Conservation (phyloP, 92 coral and sea anemone genomes). For the Virgularia gustaviana region DNA sequence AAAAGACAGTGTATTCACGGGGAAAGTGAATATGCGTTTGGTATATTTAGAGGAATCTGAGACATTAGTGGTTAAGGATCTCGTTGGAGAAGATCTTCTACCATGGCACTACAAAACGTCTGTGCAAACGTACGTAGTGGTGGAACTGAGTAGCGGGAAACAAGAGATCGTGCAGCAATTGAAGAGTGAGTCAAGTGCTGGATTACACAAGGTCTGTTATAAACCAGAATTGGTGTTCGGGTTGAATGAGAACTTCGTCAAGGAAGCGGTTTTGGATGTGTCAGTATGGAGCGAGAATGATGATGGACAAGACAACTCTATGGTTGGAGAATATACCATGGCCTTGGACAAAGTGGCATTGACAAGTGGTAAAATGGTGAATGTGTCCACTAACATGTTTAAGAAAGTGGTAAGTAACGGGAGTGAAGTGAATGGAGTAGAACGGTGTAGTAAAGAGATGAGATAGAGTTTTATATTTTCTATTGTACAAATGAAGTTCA, state of each 20-base stretch:
- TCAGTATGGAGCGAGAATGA: slow-evolving; percentile 2
- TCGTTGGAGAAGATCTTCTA: slow-evolving; percentile 14
- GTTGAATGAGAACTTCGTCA: slow-evolving; percentile 5
- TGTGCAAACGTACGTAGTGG: not conserved
- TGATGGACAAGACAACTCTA: not conserved
- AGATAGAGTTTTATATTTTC: too few relatives aligned
- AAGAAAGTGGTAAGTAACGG: slow-evolving; percentile 24
- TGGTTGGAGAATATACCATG: slow-evolving; percentile 22
- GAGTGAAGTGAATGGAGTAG: too few relatives aligned
- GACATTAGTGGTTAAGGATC: not conserved
- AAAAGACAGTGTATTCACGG: slow-evolving; percentile 13
- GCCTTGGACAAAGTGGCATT: not conserved
- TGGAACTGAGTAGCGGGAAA: not conserved
- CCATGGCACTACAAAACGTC: slow-evolving; percentile 22
- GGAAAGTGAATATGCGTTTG: not conserved
- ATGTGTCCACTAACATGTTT: slow-evolving; percentile 4
- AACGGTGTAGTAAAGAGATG: not conserved
- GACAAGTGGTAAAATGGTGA: not conserved
- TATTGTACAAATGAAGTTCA: too few relatives aligned
- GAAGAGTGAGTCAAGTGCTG: not conserved
- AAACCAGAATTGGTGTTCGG: slow-evolving; percentile 15
- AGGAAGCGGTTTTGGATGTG: not conserved
- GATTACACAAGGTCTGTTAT: slow-evolving; percentile 9
- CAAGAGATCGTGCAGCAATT: not conserved
- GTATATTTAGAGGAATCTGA: not conserved